Percentiles rank a stretch among this genome's conserved stretches.
These are phyloP conservation scores for Brachionichthys hirsutus DNA, from an alignment of 2,113 vertebrate species.

Conservation along the genomic window DNA sequence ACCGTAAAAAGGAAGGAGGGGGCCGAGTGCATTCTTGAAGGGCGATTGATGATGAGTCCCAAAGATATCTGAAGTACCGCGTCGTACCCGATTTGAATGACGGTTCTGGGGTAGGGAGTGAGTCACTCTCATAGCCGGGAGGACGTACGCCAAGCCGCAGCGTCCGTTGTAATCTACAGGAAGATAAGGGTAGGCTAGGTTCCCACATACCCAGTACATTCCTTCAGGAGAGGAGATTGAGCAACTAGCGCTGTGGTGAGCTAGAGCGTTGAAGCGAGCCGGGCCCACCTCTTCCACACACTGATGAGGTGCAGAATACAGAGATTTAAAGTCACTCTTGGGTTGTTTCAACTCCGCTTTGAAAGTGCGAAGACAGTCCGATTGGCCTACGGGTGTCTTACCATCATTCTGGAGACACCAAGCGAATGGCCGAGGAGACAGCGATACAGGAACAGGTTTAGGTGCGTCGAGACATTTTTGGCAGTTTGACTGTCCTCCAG, in stretches of 20 bases:
- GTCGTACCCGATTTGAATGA: background rate
- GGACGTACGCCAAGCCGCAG: constrained; percentile 50
- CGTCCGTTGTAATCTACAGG: constrained; percentile 55
- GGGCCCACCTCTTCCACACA: constrained; percentile 43
- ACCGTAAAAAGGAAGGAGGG: constrained; percentile 50
- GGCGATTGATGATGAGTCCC: constrained; percentile 49
- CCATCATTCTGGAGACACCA: constrained; percentile 59
- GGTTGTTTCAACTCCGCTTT: constrained; percentile 8
- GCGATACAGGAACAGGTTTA: constrained; percentile 33
- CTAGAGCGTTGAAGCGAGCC: constrained; percentile 22
- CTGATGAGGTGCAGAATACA: constrained; percentile 10
- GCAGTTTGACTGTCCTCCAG: constrained; percentile 24
- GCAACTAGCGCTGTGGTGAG: constrained; percentile 30
- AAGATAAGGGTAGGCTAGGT: constrained; percentile 43
- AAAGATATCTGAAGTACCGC: constrained; percentile 34
- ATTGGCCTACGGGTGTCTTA: constrained; percentile 16
- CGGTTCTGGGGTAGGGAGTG: constrained; percentile 23
- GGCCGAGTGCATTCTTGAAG: constrained; percentile 33
- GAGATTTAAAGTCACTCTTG: background rate
- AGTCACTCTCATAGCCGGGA: constrained; percentile 53
- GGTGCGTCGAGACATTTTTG: constrained; percentile 33
- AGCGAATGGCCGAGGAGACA: constrained; percentile 38
- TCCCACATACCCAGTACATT: constrained; percentile 62
- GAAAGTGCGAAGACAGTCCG: constrained; percentile 40
- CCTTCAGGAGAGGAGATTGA: constrained; percentile 53